phyloP scores from a whole-genome alignment of 1,140 invertebrate genomes.

The Sweltsa coloradensis region DNA sequence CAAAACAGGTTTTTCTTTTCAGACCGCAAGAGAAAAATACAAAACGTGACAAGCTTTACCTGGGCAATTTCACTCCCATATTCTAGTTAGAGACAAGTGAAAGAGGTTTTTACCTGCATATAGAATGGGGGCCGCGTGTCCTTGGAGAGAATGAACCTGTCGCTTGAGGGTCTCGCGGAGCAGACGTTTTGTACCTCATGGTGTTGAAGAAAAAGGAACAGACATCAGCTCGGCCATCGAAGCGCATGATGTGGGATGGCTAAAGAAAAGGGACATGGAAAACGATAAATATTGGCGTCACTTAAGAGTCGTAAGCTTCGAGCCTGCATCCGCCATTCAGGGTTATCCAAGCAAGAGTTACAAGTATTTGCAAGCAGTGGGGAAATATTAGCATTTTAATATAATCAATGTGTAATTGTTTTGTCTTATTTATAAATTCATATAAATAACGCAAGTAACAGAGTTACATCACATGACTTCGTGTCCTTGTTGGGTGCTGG shows the following conservation, averaged over 20 bases:
- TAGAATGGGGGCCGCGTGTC: conserved; percentile 95
- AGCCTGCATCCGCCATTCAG: not conserved
- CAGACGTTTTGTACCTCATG: conserved; percentile 84
- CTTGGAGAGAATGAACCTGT: conserved; percentile 97
- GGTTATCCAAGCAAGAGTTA: not conserved
- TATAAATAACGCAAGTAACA: too few species aligned
- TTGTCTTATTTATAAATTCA: not conserved
- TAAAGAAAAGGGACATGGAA: conserved; percentile 30
- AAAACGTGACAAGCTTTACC: too few species aligned
- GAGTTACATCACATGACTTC: too few species aligned
- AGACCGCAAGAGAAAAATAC: too few species aligned
- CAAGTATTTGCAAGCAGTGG: not conserved
- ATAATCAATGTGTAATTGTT: not conserved
- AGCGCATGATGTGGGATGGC: conserved; percentile 97
- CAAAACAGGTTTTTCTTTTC: too few species aligned
- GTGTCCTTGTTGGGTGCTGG: too few species aligned
- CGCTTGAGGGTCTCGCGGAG: conserved; percentile 79
- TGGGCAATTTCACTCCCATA: too few species aligned
- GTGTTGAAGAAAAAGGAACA: conserved; percentile 95
- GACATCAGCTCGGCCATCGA: conserved; percentile 98
- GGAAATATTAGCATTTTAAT: not conserved
- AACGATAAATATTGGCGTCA: not conserved
- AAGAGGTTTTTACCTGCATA: conserved; percentile 85
- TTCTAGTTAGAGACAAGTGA: too few species aligned
- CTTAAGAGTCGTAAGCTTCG: not conserved